Evolutionary conservation across 2,888 invertebrate species (phyloP).

Genomic region (Macrophya annulata): DNA sequence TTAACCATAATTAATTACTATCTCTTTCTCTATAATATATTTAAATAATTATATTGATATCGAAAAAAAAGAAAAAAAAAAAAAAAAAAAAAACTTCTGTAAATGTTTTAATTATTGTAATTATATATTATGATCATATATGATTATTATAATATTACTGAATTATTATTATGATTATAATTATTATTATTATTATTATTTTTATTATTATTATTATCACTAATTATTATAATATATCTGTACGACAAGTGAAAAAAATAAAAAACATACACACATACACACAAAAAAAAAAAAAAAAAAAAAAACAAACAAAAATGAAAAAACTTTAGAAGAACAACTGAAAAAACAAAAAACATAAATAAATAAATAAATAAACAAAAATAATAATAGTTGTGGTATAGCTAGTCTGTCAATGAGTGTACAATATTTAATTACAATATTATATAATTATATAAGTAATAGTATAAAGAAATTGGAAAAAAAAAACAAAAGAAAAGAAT

Average conservation of each 20-base stretch:
- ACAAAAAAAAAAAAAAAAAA: too few species aligned
- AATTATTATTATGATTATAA: conserved; percentile 56
- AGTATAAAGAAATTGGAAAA: not conserved
- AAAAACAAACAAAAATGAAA: not conserved
- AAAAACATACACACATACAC: too few species aligned
- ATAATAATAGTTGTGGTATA: conserved; percentile 75
- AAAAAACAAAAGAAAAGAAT: not conserved
- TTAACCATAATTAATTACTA: conserved; percentile 68
- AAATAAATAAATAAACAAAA: conserved; percentile 65
- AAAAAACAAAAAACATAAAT: conserved; percentile 60
- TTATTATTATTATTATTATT: conserved; percentile 42
- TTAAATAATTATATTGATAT: conserved; percentile 62
- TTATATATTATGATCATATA: conserved; percentile 72
- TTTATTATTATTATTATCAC: conserved; percentile 35
- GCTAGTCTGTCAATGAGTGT: conserved; percentile 79
- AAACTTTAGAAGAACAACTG: conserved; percentile 58
- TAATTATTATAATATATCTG: conserved; percentile 28
- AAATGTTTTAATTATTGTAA: conserved; percentile 78
- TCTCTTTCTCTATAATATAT: conserved; percentile 43
- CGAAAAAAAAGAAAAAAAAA: too few species aligned
- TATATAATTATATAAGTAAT: conserved; percentile 50
- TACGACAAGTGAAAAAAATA: not conserved
- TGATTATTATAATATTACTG: conserved; percentile 78
- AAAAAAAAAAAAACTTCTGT: too few species aligned
- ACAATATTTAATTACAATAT: conserved; percentile 78